Percentiles rank a stretch among this genome's conserved stretches.
phyloP scores from a whole-genome alignment of 37 sponge, comb jelly and placozoan species.

The Ianthella basta region DNA sequence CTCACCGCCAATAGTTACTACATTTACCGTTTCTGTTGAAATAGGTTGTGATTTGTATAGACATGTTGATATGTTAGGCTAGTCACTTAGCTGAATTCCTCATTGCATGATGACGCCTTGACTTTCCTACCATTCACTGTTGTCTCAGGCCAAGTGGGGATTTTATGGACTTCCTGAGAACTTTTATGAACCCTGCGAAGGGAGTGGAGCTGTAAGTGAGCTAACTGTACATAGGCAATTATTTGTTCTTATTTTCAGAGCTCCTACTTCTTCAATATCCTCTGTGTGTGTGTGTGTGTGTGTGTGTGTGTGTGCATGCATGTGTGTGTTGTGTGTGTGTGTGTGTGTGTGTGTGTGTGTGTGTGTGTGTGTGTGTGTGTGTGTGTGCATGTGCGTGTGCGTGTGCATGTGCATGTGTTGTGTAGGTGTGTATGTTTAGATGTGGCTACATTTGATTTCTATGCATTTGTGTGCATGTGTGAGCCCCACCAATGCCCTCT shows the following conservation, averaged over 20 bases:
- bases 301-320: constrained; percentile 12
- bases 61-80: too few relatives aligned
- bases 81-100: background rate
- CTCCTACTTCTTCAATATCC: background rate
- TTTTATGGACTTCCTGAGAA: constrained; percentile 51
- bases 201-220: constrained; percentile 37
- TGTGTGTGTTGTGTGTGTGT: constrained; percentile 3
- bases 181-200: constrained; percentile 35
- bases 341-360: background rate
- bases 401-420: background rate
- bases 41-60: too few relatives aligned
- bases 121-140: background rate
- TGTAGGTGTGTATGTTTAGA: background rate
- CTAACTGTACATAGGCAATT: background rate
- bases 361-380: background rate
- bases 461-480: background rate
- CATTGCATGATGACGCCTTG: background rate
- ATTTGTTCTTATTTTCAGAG: background rate
- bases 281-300: background rate
- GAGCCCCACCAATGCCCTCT: background rate
- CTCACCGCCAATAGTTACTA: too few relatives aligned
- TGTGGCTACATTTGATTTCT: too few relatives aligned
- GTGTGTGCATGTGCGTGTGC: background rate
- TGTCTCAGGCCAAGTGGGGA: constrained; percentile 37
- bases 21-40: too few relatives aligned